These are phyloP conservation scores for Atractosteus spatula DNA, from an alignment of 2,113 vertebrate species.

Conservation along the genomic window DNA sequence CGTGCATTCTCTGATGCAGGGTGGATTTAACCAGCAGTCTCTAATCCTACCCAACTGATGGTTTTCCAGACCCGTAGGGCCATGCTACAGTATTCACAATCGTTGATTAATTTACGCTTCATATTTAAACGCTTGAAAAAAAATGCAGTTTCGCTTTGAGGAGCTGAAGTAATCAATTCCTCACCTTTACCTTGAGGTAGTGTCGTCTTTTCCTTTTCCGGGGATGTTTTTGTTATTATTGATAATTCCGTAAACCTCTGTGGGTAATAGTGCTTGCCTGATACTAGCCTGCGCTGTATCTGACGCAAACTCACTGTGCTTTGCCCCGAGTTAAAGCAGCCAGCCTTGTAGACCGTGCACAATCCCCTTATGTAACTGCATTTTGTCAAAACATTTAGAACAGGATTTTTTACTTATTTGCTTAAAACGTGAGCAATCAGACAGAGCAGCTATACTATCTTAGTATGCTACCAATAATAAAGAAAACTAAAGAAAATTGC, in stretches of 20 bases:
- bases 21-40: slow-evolving; percentile 8
- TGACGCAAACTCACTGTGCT: slow-evolving; percentile 16
- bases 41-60: slow-evolving; percentile 16
- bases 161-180: background rate
- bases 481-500: too few relatives aligned
- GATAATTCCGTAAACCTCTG: slow-evolving; percentile 10
- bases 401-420: background rate
- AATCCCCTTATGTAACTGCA: slow-evolving; percentile 31
- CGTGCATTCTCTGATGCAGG: background rate
- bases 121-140: background rate
- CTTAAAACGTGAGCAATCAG: too few relatives aligned
- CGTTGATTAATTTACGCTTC: slow-evolving; percentile 3
- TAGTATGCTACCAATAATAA: too few relatives aligned
- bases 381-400: background rate
- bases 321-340: slow-evolving; percentile 15
- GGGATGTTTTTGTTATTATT: background rate
- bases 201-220: background rate
- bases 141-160: too few relatives aligned
- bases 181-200: slow-evolving; percentile 17
- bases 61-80: background rate
- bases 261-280: background rate
- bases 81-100: slow-evolving; percentile 11
- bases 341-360: slow-evolving; percentile 18
- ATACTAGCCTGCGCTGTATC: background rate
- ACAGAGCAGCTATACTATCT: too few relatives aligned